Evolutionary conservation across 2,888 invertebrate species (phyloP), one percentile per base, ranked within the genome.

Genomic region (Didymodactylos carnosus): DNA sequence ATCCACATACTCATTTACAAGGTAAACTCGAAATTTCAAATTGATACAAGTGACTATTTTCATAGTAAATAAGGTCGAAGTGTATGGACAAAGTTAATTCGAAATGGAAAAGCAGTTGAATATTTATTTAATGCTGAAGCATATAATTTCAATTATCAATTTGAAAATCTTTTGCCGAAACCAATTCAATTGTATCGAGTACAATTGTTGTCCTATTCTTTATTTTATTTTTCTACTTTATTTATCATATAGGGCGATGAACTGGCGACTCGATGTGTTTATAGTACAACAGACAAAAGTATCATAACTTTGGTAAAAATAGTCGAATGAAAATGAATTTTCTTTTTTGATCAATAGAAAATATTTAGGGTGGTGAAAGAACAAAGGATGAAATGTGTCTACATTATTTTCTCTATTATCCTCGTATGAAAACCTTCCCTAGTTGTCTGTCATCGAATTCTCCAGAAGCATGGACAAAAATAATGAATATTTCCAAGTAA

Each of bases 131-230:
- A 41, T 27, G 70, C 70, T 40, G 29, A 71, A 27, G 35, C 46
- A 43, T 74, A 62, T 51, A 41, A 71, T 51, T 74, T 71, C 19
- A 71, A 74, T 29, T 74, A 74, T 71, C 74, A 74, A 62, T 70
- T 70, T 62, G 11, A 51, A 27, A 29, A 70, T 8, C 39, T 25
- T 27, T 40, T 43, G 23, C 39, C 39, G 23, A 70, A 46, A 35
- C 27, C 43, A 27, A 14, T 74, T 27, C 13, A 53, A 53, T 14
- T 53, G 6, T 53, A 14, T 29, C 53, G 25, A 4, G 43, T 43
- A 43, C 3, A 71, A 2, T n/a, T n/a, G 6, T 40, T 27, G 13
- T 46, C 29, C 27, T 70, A 11, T 7, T 25, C 2, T n/a, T 19
- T n/a, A 19, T 39, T 35, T 70, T 27, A 6, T 35, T 27, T 29